Base-by-base conservation (phyloP, 2,113 vertebrate genomes). In the Salvator merianae region DNA sequence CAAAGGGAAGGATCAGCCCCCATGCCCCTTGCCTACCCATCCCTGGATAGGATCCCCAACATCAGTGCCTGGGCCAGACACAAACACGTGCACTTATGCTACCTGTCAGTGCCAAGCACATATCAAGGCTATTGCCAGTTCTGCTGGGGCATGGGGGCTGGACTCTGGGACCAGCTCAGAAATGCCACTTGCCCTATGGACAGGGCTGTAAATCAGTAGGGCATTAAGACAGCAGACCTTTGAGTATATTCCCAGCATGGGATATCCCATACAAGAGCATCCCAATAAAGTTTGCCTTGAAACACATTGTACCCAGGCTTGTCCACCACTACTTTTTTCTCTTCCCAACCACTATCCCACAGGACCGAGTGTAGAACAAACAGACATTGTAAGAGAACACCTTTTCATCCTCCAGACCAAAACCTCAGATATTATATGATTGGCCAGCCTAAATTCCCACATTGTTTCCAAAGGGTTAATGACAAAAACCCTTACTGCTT, bases 1-100 rank as follows among this genome's bases (percentile, higher is more conserved):
- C 83, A 75, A 90, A 90, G 82, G 91, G 82, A 93, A 79, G 73
- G 40, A 84, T 84, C 3, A 83, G 88, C 89, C 91, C 84, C 78
- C 87, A 73, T 55, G 20, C 16, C 83, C 77, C 70, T 72, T 59
- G 24, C 63, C 84, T 82, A 74, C 80, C 55, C 53, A 69, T 73
- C n/a, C 0, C 59, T 78, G 68, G 66, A 68, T 71, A 71, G 32
- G 40, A 22, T 82, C 69, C 40, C 68, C 65, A 50, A 1, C 28
- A 71, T 72, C 69, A 76, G 12, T 36, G 71, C 18, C n/a, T 53
- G 85, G 0, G 0, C 65, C 72, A 78, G 77, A 53, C 87, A 88
- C 43, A 85, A 70, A 86, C 76, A 38, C 43, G 0, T 75, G 36
- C 77, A 89, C 81, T 71, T 83, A 84, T 78, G 63, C 7, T 55